phyloP scores from a whole-genome alignment of 2,797 vertebrate species.

The Manis javanica region DNA sequence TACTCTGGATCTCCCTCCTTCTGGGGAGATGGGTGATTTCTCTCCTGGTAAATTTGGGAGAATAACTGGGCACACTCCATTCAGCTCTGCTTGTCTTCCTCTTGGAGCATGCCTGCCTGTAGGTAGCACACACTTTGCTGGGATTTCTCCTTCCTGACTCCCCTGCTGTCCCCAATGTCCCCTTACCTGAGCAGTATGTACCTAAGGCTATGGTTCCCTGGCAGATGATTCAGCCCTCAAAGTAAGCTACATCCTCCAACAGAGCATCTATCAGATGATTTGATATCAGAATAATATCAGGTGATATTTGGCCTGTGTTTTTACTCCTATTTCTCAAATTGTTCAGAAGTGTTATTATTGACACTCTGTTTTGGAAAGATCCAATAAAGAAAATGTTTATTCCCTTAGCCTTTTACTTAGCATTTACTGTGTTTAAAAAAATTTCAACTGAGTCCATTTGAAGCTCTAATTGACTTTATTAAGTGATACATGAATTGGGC shows the following conservation, averaged over 20 bases:
- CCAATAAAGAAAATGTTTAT: neutral
- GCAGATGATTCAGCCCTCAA: neutral
- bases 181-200: neutral
- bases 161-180: neutral
- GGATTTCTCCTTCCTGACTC: neutral
- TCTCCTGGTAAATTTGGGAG: neutral
- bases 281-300: neutral
- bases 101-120: neutral
- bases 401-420: neutral
- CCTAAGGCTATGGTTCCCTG: neutral
- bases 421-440: neutral
- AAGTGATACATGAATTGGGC: too few relatives aligned
- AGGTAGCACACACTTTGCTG: neutral
- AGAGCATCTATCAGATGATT: neutral
- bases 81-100: neutral
- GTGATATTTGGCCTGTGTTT: neutral
- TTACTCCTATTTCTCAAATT: slow-evolving; percentile 34
- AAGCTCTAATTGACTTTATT: too few relatives aligned
- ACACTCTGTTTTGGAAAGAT: neutral
- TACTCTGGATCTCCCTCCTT: neutral
- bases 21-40: neutral
- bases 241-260: neutral
- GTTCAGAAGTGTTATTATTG: neutral
- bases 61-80: neutral
- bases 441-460: too few relatives aligned